Evolutionary conservation across 1,140 invertebrate species (phyloP).

Genomic region (Phymastichus coffea): DNA sequence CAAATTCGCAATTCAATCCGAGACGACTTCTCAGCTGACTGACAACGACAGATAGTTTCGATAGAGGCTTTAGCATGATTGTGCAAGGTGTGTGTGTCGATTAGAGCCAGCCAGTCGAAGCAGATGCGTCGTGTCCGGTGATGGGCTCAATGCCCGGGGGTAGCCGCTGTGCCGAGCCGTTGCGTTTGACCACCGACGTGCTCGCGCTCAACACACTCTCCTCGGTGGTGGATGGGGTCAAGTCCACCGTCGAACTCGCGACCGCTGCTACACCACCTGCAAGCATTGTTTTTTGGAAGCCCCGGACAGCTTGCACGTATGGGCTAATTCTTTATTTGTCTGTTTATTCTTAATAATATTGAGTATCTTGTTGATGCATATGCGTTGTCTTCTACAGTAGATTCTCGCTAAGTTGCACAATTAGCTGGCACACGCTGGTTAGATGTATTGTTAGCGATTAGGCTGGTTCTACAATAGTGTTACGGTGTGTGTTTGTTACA

Average conservation of each 20-base stretch:
- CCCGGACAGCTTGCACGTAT: neutral
- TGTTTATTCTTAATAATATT: neutral
- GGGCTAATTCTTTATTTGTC: neutral
- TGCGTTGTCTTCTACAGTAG: neutral
- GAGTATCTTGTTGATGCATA: neutral
- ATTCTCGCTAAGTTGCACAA: neutral
- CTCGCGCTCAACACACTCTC: slow-evolving; percentile 54
- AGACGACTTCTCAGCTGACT: no score
- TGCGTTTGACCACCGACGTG: slow-evolving; percentile 43
- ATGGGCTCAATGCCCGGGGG: slow-evolving; percentile 65
- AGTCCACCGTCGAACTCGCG: slow-evolving; percentile 20
- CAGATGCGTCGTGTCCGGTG: slow-evolving; percentile 58
- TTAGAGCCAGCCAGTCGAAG: slow-evolving; percentile 65
- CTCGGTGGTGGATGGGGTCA: slow-evolving; percentile 60
- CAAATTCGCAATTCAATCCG: no score
- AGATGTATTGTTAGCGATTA: neutral
- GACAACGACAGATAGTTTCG: no score
- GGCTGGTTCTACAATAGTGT: slow-evolving; percentile 17
- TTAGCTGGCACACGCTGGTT: neutral
- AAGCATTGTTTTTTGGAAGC: neutral
- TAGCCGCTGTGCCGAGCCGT: slow-evolving; percentile 56
- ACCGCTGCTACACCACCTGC: slow-evolving; percentile 22
- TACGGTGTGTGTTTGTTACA: neutral
- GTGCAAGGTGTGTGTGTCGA: no score
- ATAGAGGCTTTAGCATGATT: no score